Percentiles rank a stretch among this genome's conserved stretches.
Evolutionary conservation across 1,140 invertebrate genomes (phyloP).

Genomic region (Calycopis cecrops): DNA sequence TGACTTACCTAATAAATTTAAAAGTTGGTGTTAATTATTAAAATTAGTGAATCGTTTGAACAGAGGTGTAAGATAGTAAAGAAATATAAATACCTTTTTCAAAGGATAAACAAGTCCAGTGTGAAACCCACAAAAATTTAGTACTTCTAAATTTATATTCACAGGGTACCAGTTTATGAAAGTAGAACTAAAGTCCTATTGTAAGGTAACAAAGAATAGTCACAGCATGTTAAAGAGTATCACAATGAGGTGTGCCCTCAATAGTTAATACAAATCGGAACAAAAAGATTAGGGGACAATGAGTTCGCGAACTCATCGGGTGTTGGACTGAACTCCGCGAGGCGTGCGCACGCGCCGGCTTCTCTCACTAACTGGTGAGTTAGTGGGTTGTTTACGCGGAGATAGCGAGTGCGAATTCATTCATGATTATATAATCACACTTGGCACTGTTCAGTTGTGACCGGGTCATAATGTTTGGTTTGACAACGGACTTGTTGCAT

Average conservation of each 20-base stretch:
- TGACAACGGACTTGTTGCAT: constrained; percentile 11
- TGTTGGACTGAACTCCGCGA: constrained; percentile 38
- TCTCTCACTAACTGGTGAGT: constrained; percentile 38
- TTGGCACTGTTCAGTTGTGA: constrained; percentile 30
- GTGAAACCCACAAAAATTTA: constrained; percentile 3
- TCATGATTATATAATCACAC: constrained; percentile 31
- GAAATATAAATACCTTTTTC: constrained; percentile 2
- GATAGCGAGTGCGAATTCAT: constrained; percentile 53
- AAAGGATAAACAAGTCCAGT: constrained; percentile 3
- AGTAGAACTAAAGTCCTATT: constrained; percentile 71
- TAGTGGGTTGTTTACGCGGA: constrained; percentile 43
- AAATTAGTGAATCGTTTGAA: too few relatives aligned
- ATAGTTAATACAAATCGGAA: constrained; percentile 63
- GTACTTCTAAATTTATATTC: constrained; percentile 41
- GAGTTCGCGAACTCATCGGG: constrained; percentile 61
- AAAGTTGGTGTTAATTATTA: too few relatives aligned
- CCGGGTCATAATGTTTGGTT: constrained; percentile 25
- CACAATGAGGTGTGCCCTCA: constrained; percentile 62
- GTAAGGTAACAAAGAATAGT: constrained; percentile 61
- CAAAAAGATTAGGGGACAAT: constrained; percentile 64
- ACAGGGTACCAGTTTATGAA: constrained; percentile 50
- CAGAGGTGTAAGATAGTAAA: background rate
- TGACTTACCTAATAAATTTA: too few relatives aligned
- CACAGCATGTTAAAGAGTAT: constrained; percentile 63
- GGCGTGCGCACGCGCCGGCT: constrained; percentile 66